Percentiles rank a stretch among this genome's conserved stretches.
phyloP scores from a whole-genome alignment of 2,888 invertebrate genomes.

The Megaustenia siamemsis region DNA sequence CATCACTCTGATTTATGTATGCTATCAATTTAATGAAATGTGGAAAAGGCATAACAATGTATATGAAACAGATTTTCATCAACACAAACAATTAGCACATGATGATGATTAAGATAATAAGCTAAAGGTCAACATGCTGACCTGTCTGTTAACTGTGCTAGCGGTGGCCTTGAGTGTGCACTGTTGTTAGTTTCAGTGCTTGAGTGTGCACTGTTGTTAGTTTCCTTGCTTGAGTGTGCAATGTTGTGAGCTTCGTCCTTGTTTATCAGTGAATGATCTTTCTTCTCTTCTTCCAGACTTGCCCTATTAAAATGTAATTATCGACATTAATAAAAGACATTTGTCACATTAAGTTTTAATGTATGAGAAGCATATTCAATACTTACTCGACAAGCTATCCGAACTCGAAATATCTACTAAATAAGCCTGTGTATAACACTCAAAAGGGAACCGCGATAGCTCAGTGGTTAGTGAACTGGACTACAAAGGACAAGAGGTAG shows the following conservation, averaged over 20 bases:
- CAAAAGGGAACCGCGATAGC: no score
- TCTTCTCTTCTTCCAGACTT: not conserved
- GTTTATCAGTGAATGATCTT: not conserved
- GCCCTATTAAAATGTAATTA: not conserved
- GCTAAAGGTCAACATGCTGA: not conserved
- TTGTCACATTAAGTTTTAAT: no score
- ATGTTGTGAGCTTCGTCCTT: not conserved
- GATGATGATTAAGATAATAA: not conserved
- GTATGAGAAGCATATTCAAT: no score
- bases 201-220: not conserved
- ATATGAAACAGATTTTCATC: no score
- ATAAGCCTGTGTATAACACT: no score
- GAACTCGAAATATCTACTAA: no score
- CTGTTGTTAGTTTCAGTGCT: not conserved
- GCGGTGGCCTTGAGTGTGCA: not conserved
- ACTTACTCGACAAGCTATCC: no score
- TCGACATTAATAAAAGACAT: no score
- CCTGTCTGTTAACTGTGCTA: slow-evolving; percentile 15
- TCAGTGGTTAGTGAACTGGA: no score
- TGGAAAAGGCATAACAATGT: no score
- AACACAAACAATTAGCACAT: no score
- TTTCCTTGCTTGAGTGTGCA: not conserved
- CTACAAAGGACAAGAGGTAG: no score
- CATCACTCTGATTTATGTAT: not conserved
- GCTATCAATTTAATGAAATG: not conserved